Evolutionary conservation across 2,888 invertebrate genomes (phyloP).

Genomic region (Leptinotarsa haldemani): DNA sequence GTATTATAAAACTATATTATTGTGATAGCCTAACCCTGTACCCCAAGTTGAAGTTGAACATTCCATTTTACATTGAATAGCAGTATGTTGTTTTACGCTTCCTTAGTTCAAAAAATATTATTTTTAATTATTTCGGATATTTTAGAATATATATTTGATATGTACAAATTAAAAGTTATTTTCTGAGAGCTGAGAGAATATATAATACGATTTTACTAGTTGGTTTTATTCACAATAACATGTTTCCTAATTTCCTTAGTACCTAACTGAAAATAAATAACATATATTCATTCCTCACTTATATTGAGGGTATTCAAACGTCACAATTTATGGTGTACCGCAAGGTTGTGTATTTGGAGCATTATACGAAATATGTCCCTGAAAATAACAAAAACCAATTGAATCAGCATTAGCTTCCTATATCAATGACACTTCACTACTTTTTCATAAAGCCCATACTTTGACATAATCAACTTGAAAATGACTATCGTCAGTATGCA

Average conservation of each 20-base stretch:
- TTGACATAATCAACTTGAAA: conserved; percentile 76
- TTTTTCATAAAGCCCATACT: conserved; percentile 67
- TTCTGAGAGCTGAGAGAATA: background rate
- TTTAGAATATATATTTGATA: background rate
- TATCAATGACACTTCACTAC: too few species aligned
- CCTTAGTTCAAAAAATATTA: background rate
- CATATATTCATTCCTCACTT: too few species aligned
- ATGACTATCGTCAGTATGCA: conserved; percentile 67
- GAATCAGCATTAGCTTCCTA: too few species aligned
- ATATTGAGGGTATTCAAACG: too few species aligned
- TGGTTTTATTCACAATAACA: background rate
- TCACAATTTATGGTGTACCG: too few species aligned
- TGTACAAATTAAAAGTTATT: conserved; percentile 14
- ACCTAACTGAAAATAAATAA: too few species aligned
- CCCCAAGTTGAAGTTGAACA: conserved; percentile 11
- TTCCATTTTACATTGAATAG: background rate
- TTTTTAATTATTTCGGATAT: background rate
- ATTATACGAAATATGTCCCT: too few species aligned
- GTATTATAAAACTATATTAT: background rate
- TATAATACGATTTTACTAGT: background rate
- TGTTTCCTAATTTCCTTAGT: background rate
- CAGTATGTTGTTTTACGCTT: conserved; percentile 9
- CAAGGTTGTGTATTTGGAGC: too few species aligned
- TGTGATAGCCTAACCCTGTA: background rate
- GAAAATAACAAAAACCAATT: too few species aligned